A percentile compares a stretch with the other conserved stretches of the same genome.
Conservation (phyloP, 2,797 vertebrate species). For the Lutjanus campechanus region DNA sequence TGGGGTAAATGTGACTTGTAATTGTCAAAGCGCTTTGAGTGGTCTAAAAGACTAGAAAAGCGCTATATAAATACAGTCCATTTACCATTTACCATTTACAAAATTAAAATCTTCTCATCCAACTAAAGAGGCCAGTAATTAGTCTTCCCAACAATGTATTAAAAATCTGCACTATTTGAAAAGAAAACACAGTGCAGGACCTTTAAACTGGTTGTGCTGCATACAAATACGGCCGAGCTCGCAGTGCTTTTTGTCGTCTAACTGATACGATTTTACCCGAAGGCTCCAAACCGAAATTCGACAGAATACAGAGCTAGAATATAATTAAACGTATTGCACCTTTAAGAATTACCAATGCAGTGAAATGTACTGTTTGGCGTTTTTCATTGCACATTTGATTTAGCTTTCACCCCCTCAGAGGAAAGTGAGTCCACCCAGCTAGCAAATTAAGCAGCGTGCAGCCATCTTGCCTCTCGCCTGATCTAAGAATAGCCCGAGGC, state of each 20-base stretch:
- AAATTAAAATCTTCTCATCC: no score
- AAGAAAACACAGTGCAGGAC: neutral
- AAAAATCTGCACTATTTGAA: neutral
- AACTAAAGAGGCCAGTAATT: neutral
- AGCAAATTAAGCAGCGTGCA: constrained; percentile 73
- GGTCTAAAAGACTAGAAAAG: no score
- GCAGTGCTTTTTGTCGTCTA: neutral
- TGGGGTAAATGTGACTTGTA: no score
- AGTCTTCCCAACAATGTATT: neutral
- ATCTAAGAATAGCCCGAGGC: constrained; percentile 62
- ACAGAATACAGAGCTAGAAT: constrained; percentile 33
- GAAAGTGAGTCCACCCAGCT: constrained; percentile 66
- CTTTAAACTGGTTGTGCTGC: neutral
- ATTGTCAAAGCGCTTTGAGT: no score
- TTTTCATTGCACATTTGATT: constrained; percentile 65
- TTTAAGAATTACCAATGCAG: constrained; percentile 42
- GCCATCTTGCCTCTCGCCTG: constrained; percentile 50
- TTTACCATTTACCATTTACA: no score
- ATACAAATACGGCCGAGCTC: neutral
- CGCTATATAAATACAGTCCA: no score
- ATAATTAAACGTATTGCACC: constrained; percentile 34
- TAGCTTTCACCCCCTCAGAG: constrained; percentile 58
- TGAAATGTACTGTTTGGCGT: constrained; percentile 61
- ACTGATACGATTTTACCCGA: constrained; percentile 5
- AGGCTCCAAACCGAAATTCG: constrained; percentile 12